These are phyloP conservation scores for Barnardius zonarius DNA, from an alignment of 2,113 vertebrate genomes.

Conservation along the genomic window DNA sequence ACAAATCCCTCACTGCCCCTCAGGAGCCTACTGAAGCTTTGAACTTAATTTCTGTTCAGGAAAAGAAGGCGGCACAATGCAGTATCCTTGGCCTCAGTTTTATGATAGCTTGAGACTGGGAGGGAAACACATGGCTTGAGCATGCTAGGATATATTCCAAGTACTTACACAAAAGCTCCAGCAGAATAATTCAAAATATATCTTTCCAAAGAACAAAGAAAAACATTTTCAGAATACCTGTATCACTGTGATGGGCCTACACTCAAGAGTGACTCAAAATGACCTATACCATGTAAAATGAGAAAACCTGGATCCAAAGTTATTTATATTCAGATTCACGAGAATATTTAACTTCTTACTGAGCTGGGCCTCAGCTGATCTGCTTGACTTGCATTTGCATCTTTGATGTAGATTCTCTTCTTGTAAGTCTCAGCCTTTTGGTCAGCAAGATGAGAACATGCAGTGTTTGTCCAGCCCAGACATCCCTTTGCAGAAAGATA, in stretches of 20 bases:
- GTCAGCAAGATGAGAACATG: not conserved
- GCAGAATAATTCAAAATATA: not conserved
- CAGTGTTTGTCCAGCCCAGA: not conserved
- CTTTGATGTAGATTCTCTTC: not conserved
- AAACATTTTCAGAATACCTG: not conserved
- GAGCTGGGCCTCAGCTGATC: not conserved
- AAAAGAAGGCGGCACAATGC: not conserved
- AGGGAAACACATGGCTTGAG: not conserved
- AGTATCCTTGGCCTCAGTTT: not conserved
- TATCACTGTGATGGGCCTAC: not conserved
- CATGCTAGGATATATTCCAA: not conserved
- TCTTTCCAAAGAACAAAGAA: not conserved
- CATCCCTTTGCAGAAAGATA: not conserved
- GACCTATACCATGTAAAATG: not conserved
- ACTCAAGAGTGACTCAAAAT: not conserved
- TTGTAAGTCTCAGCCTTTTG: not conserved
- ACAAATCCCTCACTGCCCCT: not conserved
- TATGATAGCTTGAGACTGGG: not conserved
- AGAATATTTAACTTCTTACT: not conserved
- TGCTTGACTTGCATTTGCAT: not conserved
- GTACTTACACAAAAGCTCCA: not conserved
- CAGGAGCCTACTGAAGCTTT: not conserved
- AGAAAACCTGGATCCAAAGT: not conserved
- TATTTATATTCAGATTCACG: not conserved
- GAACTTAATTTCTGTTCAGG: not conserved